Evolutionary conservation across 2,888 invertebrate species (phyloP).

Genomic region (Laspeyria flexula): DNA sequence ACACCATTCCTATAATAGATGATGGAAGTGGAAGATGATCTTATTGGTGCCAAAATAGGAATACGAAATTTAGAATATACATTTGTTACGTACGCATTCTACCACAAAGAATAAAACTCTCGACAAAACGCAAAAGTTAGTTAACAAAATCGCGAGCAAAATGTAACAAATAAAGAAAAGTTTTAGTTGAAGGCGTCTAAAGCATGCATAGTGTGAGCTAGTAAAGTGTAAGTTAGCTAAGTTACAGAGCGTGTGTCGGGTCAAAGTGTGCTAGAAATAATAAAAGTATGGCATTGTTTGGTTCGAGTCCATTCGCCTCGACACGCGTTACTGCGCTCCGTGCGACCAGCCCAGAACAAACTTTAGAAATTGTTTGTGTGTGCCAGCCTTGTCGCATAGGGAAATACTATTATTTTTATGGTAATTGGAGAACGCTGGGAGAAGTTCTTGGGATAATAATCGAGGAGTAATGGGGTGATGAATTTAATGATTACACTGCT

Average conservation of each 20-base stretch:
- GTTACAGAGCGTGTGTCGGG: constrained; percentile 14
- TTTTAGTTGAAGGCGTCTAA: background rate
- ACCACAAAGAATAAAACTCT: no score
- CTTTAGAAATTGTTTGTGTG: constrained; percentile 27
- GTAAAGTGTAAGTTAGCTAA: background rate
- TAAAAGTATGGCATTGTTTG: constrained; percentile 59
- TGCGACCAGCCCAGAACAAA: constrained; percentile 43
- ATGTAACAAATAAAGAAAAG: background rate
- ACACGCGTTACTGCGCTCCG: constrained; percentile 59
- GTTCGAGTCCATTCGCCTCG: constrained; percentile 61
- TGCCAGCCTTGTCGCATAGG: background rate
- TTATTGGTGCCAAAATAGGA: no score
- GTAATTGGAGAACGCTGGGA: constrained; percentile 7
- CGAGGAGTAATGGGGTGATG: background rate
- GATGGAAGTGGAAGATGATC: no score
- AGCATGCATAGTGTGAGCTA: background rate
- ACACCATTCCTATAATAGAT: no score
- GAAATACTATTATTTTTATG: constrained; percentile 12
- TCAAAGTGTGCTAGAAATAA: constrained; percentile 49
- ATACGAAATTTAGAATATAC: no score
- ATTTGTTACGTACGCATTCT: no score
- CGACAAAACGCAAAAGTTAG: no score
- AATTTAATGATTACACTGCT: background rate
- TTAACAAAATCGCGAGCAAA: background rate
- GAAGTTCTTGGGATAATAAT: background rate